These are phyloP conservation scores for Nyctereutes procyonoides DNA, from an alignment of 2,113 vertebrate species.

Conservation along the genomic window DNA sequence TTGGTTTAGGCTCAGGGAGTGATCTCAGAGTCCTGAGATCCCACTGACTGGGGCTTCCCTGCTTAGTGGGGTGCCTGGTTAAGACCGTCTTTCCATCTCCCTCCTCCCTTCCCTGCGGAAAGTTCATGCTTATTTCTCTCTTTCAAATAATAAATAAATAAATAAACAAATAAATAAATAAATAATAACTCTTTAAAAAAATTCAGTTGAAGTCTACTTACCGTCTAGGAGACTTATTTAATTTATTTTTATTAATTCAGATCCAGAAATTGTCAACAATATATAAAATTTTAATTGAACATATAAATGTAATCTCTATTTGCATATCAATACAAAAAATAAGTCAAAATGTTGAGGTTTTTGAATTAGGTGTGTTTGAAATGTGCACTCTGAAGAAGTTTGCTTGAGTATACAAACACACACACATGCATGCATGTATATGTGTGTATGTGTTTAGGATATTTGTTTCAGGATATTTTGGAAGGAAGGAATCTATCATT, in stretches of 20 bases:
- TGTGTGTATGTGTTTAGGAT: background rate
- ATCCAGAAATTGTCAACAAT: background rate
- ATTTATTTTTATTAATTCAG: background rate
- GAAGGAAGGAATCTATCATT: background rate
- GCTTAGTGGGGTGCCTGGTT: background rate
- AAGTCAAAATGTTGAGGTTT: background rate
- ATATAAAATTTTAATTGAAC: background rate
- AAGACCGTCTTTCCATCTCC: background rate
- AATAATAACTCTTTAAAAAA: no score
- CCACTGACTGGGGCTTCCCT: background rate
- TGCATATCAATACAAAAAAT: background rate
- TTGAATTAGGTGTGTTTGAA: background rate
- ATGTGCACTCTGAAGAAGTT: background rate
- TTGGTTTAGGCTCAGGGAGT: background rate
- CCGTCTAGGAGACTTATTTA: background rate
- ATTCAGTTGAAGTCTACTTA: background rate
- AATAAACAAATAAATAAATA: background rate
- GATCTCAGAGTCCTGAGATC: background rate
- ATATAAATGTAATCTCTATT: background rate
- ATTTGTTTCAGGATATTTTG: background rate
- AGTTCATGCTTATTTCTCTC: background rate
- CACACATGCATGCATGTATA: no score
- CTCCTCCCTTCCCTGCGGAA: fast-evolving
- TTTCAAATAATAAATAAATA: background rate
- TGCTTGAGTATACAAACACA: background rate